These are phyloP conservation scores for Sitodiplosis mosellana DNA, from an alignment of 1,140 invertebrate genomes.

Conservation along the genomic window DNA sequence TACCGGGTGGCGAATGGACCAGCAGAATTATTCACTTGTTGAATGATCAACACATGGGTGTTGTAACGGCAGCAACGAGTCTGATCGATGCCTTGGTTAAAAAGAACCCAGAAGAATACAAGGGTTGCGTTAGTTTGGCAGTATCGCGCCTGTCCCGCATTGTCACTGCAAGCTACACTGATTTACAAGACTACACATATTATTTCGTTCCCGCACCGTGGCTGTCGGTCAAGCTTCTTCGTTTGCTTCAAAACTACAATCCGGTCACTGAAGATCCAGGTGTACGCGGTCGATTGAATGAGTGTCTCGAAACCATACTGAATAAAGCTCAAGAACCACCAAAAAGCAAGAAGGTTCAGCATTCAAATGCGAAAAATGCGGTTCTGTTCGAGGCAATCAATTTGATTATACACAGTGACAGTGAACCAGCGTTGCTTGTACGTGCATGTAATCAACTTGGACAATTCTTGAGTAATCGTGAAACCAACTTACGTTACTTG, in stretches of 20 bases:
- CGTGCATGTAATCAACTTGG: constrained; percentile 97
- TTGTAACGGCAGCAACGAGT: constrained; percentile 95
- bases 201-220: constrained; percentile 99
- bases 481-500: constrained; percentile 95
- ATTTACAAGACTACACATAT: constrained; percentile 98
- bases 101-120: constrained; percentile 97
- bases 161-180: constrained; percentile 94
- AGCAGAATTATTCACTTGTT: constrained; percentile 95
- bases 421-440: constrained; percentile 92
- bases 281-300: constrained; percentile 83
- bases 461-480: constrained; percentile 94
- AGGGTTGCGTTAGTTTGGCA: constrained; percentile 93
- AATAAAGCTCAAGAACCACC: constrained; percentile 99
- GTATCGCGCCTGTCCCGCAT: constrained; percentile 94
- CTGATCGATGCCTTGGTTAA: constrained; percentile 97
- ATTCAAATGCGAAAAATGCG: constrained; percentile 99
- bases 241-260: constrained; percentile 95
- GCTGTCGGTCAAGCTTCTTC: constrained; percentile 94
- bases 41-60: constrained; percentile 98
- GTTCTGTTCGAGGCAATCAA: constrained; percentile 99
- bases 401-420: constrained; percentile 98
- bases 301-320: constrained; percentile 98
- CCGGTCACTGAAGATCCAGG: constrained; percentile 90
- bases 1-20: constrained; percentile 96
- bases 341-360: constrained; percentile 99